phyloP scores from a whole-genome alignment of 2,888 invertebrate species.

The Digitonthophagus gazella region DNA sequence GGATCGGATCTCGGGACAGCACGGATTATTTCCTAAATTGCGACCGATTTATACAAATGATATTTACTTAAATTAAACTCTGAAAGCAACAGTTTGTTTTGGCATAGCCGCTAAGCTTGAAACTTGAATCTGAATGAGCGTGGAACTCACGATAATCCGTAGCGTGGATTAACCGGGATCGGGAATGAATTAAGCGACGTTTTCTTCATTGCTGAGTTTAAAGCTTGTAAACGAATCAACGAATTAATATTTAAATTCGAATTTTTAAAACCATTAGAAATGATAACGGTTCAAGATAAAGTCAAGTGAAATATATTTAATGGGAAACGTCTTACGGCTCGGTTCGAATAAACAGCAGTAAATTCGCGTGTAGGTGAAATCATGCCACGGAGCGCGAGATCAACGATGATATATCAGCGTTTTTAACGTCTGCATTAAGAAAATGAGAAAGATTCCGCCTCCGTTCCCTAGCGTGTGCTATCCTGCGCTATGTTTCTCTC shows the following conservation, averaged over 20 bases:
- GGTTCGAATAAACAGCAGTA: conserved; percentile 19
- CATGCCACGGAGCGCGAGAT: conserved; percentile 22
- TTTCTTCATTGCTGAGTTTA: not conserved
- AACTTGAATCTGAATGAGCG: not conserved
- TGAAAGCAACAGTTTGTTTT: not conserved
- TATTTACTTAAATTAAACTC: not conserved
- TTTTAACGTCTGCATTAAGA: conserved; percentile 28
- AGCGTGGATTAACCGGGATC: not conserved
- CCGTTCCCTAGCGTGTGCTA: conserved; percentile 8
- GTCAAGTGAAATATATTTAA: not conserved
- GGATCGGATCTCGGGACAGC: too few species aligned
- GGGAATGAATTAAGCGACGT: not conserved
- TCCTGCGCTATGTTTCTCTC: conserved; percentile 1
- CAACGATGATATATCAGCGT: conserved; percentile 28
- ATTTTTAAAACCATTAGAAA: not conserved
- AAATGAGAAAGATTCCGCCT: conserved; percentile 25
- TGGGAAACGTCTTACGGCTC: conserved; percentile 18
- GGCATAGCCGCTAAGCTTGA: not conserved
- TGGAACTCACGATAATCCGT: not conserved
- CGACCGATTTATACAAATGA: not conserved
- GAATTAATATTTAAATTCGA: not conserved
- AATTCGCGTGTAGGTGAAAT: conserved; percentile 20
- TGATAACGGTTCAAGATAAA: not conserved
- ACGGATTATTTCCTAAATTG: not conserved
- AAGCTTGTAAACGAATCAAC: not conserved